Conservation (phyloP, 2,113 vertebrate genomes). For the Callipepla squamata region DNA sequence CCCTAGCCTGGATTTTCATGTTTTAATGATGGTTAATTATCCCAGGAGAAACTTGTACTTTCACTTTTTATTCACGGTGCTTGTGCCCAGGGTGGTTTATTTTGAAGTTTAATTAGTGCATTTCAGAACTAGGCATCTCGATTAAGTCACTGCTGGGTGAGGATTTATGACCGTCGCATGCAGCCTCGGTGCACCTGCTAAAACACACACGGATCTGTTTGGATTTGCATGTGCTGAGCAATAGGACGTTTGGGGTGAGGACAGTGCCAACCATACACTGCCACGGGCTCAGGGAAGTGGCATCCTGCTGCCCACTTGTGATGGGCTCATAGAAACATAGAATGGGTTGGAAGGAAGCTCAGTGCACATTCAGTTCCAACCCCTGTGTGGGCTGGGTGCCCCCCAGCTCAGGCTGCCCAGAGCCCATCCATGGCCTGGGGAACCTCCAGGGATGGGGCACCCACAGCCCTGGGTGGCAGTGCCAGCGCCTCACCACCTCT, state of each 20-base stretch:
- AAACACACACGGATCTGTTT: neutral
- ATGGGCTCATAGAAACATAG: neutral
- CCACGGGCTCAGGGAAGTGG: accelerated
- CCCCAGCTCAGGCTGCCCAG: no score
- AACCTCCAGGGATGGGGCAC: no score
- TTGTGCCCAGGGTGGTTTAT: neutral
- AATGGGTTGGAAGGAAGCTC: no score
- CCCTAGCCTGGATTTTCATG: constrained; percentile 25
- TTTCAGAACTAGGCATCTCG: constrained; percentile 15
- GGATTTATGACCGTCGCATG: constrained; percentile 10
- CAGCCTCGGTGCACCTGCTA: constrained; percentile 2
- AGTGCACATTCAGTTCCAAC: no score
- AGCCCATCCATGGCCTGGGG: no score
- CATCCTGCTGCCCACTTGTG: neutral
- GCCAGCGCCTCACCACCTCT: no score
- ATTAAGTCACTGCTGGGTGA: neutral
- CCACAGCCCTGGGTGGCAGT: no score
- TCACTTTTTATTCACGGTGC: neutral
- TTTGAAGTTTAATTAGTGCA: constrained; percentile 41
- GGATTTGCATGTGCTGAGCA: neutral
- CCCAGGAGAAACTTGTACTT: constrained; percentile 36
- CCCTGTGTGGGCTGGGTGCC: no score
- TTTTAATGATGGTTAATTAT: constrained; percentile 45
- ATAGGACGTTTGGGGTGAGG: accelerated
- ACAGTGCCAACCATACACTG: accelerated